phyloP scores from a whole-genome alignment of 2,113 vertebrate genomes.

The Macheiramphus alcinus region DNA sequence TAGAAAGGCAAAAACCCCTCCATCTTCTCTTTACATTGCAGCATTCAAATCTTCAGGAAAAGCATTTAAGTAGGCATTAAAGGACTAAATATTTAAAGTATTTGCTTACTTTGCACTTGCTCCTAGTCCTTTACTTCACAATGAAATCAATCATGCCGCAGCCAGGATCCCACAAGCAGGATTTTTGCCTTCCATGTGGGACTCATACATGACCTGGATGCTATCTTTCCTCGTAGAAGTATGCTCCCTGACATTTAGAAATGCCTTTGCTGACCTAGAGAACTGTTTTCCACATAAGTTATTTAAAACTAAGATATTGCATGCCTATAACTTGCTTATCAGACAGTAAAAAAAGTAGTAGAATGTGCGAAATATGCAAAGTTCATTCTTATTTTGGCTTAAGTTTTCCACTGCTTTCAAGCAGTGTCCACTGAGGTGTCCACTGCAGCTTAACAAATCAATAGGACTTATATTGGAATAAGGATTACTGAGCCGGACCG shows the following conservation, averaged over 20 bases:
- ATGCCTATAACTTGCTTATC: background rate
- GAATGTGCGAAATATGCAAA: background rate
- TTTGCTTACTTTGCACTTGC: background rate
- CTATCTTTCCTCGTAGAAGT: background rate
- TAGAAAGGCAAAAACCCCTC: background rate
- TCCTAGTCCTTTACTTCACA: background rate
- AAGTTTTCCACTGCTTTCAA: background rate
- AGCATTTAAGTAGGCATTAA: background rate
- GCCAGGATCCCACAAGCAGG: background rate
- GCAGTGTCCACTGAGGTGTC: background rate
- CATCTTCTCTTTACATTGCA: background rate
- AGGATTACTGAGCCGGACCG: background rate
- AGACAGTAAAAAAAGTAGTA: background rate
- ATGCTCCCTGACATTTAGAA: background rate
- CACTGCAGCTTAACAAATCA: background rate
- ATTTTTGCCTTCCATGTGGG: background rate
- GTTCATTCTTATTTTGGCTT: background rate
- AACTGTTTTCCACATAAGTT: background rate
- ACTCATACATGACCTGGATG: background rate
- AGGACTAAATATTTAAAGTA: background rate
- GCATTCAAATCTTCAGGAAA: background rate
- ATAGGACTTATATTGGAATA: background rate
- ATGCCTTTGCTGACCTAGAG: background rate
- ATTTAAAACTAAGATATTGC: background rate
- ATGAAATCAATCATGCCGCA: background rate